Base-by-base conservation (phyloP, 2,888 invertebrate species). In the Leuctra nigra region DNA sequence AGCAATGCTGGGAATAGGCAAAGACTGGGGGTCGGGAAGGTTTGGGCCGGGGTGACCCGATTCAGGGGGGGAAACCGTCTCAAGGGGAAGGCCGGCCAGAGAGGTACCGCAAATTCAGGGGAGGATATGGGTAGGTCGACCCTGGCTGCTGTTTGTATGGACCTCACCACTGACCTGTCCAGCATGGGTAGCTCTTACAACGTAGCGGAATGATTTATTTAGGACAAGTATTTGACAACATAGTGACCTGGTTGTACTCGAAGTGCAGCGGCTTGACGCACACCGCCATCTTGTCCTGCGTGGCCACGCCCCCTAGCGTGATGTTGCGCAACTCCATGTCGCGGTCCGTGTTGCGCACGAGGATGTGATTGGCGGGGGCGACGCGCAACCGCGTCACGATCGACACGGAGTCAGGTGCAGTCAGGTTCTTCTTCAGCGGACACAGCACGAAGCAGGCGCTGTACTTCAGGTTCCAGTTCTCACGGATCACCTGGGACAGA, bases 221-320 rank as follows among this genome's bases (percentile, higher is more conserved):
- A n/a, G n/a, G n/a, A n/a, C n/a, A n/a, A n/a, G n/a, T n/a, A n/a
- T n/a, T n/a, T n/a, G n/a, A n/a, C n/a, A n/a, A n/a, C n/a, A n/a
- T n/a, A n/a, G n/a, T n/a, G n/a, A 80, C 81, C 63, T 89, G 83
- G 67, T 91, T 86, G 71, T 92, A 94, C 64, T 87, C 82, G 70
- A 87, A 93, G 72, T 94, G 93, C 61, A 94, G 80, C 0, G 94
- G 93, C 68, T 94, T 94, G 35, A 94, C 90, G 71, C 94, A 94
- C 24, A 92, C 82, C 22, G 87, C 90, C 50, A 86, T 76, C 24
- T 41, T 48, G 20, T 57, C 39, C 14, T 57, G 69, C 59, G 72
- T 70, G 2, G 59, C 55, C n/a, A 47, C 54, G 11, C 13, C 14
- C 38, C 18, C 11, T n/a, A n/a, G n/a, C 9, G 63, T 62, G 13